Conservation (phyloP, 1,140 invertebrate species). For the Papilio dardanus region DNA sequence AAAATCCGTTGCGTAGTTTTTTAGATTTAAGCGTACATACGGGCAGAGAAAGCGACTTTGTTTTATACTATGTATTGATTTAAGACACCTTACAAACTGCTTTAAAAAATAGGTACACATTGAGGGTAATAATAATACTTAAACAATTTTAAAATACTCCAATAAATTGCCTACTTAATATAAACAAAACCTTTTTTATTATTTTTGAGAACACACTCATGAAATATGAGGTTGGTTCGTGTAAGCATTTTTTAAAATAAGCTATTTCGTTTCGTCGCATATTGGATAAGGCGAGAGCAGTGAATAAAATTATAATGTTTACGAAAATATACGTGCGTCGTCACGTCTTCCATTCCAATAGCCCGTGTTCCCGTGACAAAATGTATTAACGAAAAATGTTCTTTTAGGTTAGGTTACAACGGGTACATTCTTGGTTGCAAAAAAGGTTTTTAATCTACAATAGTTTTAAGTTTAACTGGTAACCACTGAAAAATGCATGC, state of each 20-base stretch:
- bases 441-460: neutral
- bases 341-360: constrained; percentile 23
- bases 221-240: neutral
- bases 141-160: neutral
- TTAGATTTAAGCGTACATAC: too few species aligned
- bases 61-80: too few species aligned
- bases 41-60: too few species aligned
- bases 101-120: too few species aligned
- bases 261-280: constrained; percentile 4
- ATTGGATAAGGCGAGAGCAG: constrained; percentile 14
- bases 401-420: too few species aligned
- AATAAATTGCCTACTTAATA: neutral
- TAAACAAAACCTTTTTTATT: neutral
- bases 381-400: neutral
- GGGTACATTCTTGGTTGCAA: neutral
- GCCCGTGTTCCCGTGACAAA: neutral
- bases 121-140: too few species aligned
- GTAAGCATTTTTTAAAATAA: constrained; percentile 7
- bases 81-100: too few species aligned
- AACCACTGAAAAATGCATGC: too few species aligned
- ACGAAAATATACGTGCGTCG: constrained; percentile 10
- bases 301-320: constrained; percentile 17
- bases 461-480: neutral
- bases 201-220: neutral
- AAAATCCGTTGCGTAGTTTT: too few species aligned